Evolutionary conservation across 2,797 vertebrate species (phyloP).

Genomic region (Ctenopoma kingsleyae): DNA sequence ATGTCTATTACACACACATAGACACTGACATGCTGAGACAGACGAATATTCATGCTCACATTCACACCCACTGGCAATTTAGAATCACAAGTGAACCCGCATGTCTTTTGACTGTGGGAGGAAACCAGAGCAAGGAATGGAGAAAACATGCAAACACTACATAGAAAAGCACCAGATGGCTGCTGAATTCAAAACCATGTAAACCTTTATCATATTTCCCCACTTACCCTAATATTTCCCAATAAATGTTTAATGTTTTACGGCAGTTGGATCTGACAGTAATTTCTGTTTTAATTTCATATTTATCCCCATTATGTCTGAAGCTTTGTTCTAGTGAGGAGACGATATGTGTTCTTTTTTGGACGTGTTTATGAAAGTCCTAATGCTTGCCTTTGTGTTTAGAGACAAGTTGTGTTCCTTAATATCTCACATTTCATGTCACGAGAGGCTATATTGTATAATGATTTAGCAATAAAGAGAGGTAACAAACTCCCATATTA

Average conservation of each 20-base stretch:
- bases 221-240: background rate
- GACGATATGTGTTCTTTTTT: slow-evolving; percentile 19
- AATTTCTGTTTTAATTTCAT: slow-evolving; percentile 32
- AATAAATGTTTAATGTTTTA: slow-evolving; percentile 30
- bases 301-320: slow-evolving; percentile 30
- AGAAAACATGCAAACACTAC: background rate
- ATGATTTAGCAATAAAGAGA: slow-evolving; percentile 31
- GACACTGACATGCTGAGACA: background rate
- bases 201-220: background rate
- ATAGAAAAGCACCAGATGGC: no score
- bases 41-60: background rate
- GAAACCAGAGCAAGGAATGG: background rate
- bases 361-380: slow-evolving; percentile 41
- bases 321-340: slow-evolving; percentile 10
- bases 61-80: background rate
- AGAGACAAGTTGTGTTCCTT: slow-evolving; percentile 41
- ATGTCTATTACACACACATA: no score
- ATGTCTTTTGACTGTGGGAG: background rate
- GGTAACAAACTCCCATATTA: slow-evolving; percentile 31
- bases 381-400: slow-evolving; percentile 34
- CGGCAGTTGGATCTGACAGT: slow-evolving; percentile 6
- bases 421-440: slow-evolving; percentile 36
- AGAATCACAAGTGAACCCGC: background rate
- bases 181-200: background rate
- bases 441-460: slow-evolving; percentile 14